phyloP scores from a whole-genome alignment of 1,140 invertebrate genomes.

The Trichonephila clavipes region DNA sequence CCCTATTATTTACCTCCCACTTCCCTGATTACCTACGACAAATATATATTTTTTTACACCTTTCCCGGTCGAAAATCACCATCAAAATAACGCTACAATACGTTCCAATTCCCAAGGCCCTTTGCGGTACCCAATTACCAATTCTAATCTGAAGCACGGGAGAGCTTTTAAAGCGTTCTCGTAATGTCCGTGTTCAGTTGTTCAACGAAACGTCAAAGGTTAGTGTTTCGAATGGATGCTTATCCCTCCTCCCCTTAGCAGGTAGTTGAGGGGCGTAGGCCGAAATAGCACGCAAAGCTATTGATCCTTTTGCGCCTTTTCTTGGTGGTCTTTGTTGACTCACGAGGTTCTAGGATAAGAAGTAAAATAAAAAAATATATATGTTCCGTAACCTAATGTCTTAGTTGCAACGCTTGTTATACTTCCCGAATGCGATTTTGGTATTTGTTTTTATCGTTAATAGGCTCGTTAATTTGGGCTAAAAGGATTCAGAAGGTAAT shows the following conservation, averaged over 20 bases:
- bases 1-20: not conserved
- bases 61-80: not conserved
- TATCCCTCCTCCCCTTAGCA: not conserved
- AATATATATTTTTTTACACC: not conserved
- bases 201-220: conserved; percentile 19
- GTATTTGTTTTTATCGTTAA: too few species aligned
- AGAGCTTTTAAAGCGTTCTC: conserved; percentile 13
- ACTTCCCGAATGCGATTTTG: too few species aligned
- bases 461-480: too few species aligned
- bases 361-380: too few species aligned
- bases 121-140: not conserved
- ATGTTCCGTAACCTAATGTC: too few species aligned
- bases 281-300: not conserved
- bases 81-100: not conserved
- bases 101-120: not conserved
- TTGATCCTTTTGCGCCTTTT: not conserved
- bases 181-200: conserved; percentile 18
- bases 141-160: conserved; percentile 10
- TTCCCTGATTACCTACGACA: not conserved
- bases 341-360: not conserved
- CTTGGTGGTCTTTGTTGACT: not conserved
- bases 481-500: too few species aligned
- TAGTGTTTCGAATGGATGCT: conserved; percentile 16
- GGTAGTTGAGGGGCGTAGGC: conserved; percentile 32
- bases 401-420: too few species aligned